These are phyloP conservation scores for Aviceda subcristata DNA, from an alignment of 2,113 vertebrate species.

Conservation along the genomic window DNA sequence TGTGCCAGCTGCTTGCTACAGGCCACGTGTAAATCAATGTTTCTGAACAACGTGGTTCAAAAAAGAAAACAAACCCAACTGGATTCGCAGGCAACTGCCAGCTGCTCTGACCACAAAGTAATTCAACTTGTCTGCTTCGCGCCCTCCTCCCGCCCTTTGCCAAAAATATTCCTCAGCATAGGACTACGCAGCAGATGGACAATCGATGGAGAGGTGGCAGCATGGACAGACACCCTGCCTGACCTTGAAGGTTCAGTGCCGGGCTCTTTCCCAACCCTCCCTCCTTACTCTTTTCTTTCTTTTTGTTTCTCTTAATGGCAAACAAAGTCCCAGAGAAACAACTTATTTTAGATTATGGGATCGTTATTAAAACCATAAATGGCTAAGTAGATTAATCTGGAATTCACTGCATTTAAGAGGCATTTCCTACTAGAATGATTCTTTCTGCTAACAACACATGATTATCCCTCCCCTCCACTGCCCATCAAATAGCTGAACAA, in stretches of 20 bases:
- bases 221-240: background rate
- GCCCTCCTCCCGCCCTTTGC: background rate
- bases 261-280: background rate
- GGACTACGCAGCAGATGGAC: background rate
- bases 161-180: background rate
- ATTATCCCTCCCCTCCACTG: background rate
- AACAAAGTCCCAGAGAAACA: background rate
- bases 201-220: background rate
- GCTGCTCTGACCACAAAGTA: background rate
- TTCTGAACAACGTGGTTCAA: background rate
- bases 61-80: conserved; percentile 37
- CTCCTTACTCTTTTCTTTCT: background rate
- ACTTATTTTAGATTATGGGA: background rate
- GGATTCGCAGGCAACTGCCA: background rate
- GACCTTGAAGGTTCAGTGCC: background rate
- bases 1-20: background rate
- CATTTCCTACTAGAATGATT: background rate
- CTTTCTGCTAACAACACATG: background rate
- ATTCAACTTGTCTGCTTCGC: background rate
- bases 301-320: background rate
- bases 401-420: background rate
- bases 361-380: background rate
- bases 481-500: background rate
- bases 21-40: background rate
- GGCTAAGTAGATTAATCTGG: background rate